Evolutionary conservation across 2,797 vertebrate genomes (phyloP).

Genomic region (Phrynocephalus vlangalii): DNA sequence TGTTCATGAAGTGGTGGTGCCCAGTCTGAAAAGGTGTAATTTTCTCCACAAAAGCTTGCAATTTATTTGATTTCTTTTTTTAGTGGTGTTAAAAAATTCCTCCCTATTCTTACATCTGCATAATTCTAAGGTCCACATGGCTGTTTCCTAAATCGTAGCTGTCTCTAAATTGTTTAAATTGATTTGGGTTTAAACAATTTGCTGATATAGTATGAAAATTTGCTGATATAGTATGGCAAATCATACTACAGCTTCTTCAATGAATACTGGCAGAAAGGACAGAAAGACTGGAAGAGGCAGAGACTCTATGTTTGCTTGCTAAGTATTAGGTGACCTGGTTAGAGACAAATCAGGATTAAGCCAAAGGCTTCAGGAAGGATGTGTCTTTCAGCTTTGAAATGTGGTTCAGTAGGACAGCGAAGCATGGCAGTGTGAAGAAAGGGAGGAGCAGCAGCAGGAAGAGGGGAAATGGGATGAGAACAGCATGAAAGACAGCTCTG

Average conservation of each 20-base stretch:
- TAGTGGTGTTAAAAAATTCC: too few relatives aligned
- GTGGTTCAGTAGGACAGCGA: slow-evolving; percentile 17
- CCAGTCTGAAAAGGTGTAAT: too few relatives aligned
- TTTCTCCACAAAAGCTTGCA: too few relatives aligned
- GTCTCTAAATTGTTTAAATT: neutral
- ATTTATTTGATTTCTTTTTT: too few relatives aligned
- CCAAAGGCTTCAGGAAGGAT: neutral
- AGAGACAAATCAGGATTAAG: slow-evolving; percentile 8
- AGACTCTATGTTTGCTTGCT: neutral
- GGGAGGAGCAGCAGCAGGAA: neutral
- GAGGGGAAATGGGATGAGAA: neutral
- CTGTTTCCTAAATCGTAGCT: neutral
- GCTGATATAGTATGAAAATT: neutral
- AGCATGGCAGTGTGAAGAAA: neutral
- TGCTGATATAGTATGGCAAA: neutral
- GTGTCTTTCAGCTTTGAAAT: slow-evolving; percentile 26
- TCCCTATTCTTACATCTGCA: too few relatives aligned
- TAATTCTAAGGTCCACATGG: too few relatives aligned
- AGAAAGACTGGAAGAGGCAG: slow-evolving; percentile 8
- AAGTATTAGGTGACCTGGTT: slow-evolving; percentile 28
- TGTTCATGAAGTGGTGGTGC: too few relatives aligned
- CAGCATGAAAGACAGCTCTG: neutral
- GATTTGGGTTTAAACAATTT: neutral
- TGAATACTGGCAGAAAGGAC: neutral
- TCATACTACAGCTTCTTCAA: neutral